Base-by-base conservation (phyloP, 1,140 invertebrate species). In the Rhagoletis pomonella region DNA sequence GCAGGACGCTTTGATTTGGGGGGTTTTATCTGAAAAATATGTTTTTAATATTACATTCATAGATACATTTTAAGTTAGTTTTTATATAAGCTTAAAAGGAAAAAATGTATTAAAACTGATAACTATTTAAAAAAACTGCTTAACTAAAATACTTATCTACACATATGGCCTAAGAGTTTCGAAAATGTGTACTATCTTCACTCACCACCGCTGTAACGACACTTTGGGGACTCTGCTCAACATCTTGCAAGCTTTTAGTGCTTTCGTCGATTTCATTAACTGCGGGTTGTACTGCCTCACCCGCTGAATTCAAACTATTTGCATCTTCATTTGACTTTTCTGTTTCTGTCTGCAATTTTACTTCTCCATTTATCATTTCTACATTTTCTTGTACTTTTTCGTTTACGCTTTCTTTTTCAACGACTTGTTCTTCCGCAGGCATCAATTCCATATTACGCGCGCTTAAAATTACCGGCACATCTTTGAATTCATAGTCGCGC, bases 391-490 rank as follows among this genome's bases (percentile, higher is more conserved):
- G 29, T 29, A 29, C 29, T 29, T 29, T 29, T 29, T 29, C 29
- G 29, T 29, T 29, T 29, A 29, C 29, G 29, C 29, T 29, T 55
- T 0, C 47, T 29, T 55, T 14, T 55, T 50, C 19, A n/a, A 9
- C 47, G 14, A 10, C 6, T 12, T 50, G 50, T 9, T 81, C 47
- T n/a, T 81, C 73, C 7, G 9, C 12, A 7, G 10, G 2, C 2
- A 58, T 50, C 10, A 81, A 55, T 81, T 81, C 73, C 7, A 55
- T 81, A 81, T 3, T 17, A 7, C n/a, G 0, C 2, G 50, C 55
- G 19, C 73, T 44, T 50, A 47, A 81, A 10, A 81, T 10, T 81
- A 81, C 19, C 44, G 73, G 73, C 19, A 81, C 73, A 55, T 81
- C 73, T 55, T 55, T 81, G 7, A 55, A 55, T 29, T 19, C 44